A percentile compares a stretch with the other conserved stretches of the same genome.
phyloP scores from a whole-genome alignment of 1,140 invertebrate genomes.

The Polypedilum pembai region DNA sequence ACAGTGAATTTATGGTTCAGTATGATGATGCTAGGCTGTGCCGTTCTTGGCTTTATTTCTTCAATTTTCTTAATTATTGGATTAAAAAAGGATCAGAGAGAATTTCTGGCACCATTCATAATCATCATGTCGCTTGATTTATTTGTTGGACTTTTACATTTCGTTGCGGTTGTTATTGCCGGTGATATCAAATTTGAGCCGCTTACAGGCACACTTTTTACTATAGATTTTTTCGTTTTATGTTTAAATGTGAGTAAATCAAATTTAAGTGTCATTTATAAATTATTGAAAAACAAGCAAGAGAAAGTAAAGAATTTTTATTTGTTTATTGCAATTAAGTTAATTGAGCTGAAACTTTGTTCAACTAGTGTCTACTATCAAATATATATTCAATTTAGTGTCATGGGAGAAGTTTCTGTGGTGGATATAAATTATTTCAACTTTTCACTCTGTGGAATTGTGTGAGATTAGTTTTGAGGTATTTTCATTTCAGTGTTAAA shows the following conservation, averaged over 20 bases:
- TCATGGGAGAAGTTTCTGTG: too few relatives aligned
- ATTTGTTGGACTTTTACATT: conserved; percentile 36
- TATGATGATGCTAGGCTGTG: conserved; percentile 40
- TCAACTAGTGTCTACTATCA: too few relatives aligned
- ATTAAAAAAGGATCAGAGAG: conserved; percentile 37
- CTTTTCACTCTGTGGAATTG: too few relatives aligned
- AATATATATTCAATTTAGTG: too few relatives aligned
- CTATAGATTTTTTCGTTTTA: conserved; percentile 39
- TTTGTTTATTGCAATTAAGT: neutral
- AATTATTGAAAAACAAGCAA: neutral
- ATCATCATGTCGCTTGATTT: conserved; percentile 38
- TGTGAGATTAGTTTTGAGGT: too few relatives aligned
- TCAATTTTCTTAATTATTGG: conserved; percentile 37
- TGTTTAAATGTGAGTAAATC: conserved; percentile 38
- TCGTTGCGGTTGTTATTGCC: conserved; percentile 35
- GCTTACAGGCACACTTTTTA: conserved; percentile 40
- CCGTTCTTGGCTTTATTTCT: conserved; percentile 37
- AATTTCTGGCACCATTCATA: conserved; percentile 38
- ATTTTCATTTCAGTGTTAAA: too few relatives aligned
- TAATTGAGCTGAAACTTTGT: too few relatives aligned
- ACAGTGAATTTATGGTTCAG: conserved; percentile 42
- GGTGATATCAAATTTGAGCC: conserved; percentile 38
- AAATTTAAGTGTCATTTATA: too few relatives aligned
- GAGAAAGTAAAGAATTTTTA: neutral
- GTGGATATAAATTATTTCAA: too few relatives aligned